Evolutionary conservation across 2,888 invertebrate species (phyloP), one percentile per base, ranked within the genome.

Genomic region (Papilio protenor): DNA sequence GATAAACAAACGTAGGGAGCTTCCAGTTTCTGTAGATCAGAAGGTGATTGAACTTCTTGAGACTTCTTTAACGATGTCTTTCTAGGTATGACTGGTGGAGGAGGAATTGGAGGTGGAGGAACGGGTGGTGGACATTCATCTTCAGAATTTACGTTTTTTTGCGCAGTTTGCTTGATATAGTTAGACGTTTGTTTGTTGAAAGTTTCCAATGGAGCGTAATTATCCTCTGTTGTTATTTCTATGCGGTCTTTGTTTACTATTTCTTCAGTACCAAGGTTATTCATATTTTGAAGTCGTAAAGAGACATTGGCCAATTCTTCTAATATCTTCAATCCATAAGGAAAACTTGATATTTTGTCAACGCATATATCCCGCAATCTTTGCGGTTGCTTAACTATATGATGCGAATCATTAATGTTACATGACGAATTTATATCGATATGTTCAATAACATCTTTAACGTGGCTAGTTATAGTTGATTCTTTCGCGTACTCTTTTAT

Each of bases 241-340:
- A 76, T 70, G 66, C 11, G 40, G 18, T 79, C 80, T 76, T 64
- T 81, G 78, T 81, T 81, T 78, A n/a, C 79, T 78, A 73, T 70
- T 72, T 78, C 75, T 52, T 80, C 77, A 40, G 81, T 83, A 11
- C 83, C 86, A 78, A 84, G 82, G 73, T 86, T 85, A 80, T 90
- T 91, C 76, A 94, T 90, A 81, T 89, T 89, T 86, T 95, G 93
- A 73, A 95, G 89, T 49, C 92, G 94, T 85, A 95, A 91, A 14
- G 97, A 96, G 16, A 96, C 96, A 59, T 94, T 94, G 47, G 96
- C 96, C 64, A 97, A 86, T 88, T 97, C 97, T 90, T 96, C 96
- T 79, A 97, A 89, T 81, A 97, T 95, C 85, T 96, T 96, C 33
- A 95, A 92, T 73, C 97, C 97, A 86, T 95, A 97, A 5, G 97